Conservation (phyloP, 2,797 vertebrate genomes). For the Sebastes flavidus region DNA sequence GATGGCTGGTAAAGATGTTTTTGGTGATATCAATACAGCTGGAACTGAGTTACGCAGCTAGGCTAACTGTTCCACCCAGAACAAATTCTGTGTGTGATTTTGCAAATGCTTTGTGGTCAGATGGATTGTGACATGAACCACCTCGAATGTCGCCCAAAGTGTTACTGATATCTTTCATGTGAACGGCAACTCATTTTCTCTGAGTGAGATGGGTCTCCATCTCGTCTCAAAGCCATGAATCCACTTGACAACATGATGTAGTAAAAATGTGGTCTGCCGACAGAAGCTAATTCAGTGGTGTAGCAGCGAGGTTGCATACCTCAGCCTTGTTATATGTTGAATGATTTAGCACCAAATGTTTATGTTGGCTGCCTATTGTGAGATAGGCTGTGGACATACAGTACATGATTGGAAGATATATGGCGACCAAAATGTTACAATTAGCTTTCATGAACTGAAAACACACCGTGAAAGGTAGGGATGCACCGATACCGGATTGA, state of each 20-base stretch:
- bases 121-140: background rate
- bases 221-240: background rate
- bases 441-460: too few species aligned
- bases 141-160: background rate
- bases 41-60: background rate
- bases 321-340: background rate
- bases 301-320: background rate
- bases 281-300: background rate
- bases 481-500: too few species aligned
- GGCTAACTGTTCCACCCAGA: background rate
- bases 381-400: background rate
- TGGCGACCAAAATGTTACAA: too few species aligned
- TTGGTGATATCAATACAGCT: background rate
- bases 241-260: background rate
- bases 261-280: background rate
- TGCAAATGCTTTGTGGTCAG: background rate
- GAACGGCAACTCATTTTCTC: background rate
- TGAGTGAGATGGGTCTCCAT: background rate
- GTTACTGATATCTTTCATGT: background rate
- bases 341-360: background rate
- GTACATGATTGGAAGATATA: background rate
- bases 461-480: too few species aligned
- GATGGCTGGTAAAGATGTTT: conserved; percentile 6
- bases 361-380: background rate
- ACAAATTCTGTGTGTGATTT: background rate